phyloP scores from a whole-genome alignment of 2,113 vertebrate genomes.

The Plecotus auritus region DNA sequence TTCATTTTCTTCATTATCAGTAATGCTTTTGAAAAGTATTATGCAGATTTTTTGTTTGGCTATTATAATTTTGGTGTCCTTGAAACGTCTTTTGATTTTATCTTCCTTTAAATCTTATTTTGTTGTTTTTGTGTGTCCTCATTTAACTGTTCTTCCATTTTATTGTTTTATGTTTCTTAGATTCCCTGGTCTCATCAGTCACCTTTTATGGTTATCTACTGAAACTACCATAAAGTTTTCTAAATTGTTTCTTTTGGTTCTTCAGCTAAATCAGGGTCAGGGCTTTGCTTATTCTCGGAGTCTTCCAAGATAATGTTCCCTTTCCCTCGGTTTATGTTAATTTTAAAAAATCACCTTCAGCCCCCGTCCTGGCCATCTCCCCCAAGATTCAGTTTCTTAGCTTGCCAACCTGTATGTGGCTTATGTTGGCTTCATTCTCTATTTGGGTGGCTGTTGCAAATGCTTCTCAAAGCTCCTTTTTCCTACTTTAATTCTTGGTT shows the following conservation, averaged over 20 bases:
- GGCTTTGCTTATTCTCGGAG: background rate
- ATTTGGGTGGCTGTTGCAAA: background rate
- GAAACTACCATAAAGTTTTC: background rate
- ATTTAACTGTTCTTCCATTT: background rate
- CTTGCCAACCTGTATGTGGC: background rate
- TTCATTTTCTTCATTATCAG: background rate
- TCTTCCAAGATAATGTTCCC: background rate
- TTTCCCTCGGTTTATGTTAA: background rate
- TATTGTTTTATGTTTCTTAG: background rate
- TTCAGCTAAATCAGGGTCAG: background rate
- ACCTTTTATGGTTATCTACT: background rate
- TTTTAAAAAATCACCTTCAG: background rate
- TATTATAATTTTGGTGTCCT: background rate
- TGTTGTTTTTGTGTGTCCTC: background rate
- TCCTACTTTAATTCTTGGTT: background rate
- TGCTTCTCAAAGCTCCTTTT: background rate
- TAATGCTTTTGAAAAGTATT: background rate
- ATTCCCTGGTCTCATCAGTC: background rate
- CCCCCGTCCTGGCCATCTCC: too few relatives aligned
- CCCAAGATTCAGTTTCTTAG: background rate
- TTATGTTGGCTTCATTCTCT: background rate
- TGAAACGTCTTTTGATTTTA: conserved; percentile 3
- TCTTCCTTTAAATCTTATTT: conserved; percentile 14
- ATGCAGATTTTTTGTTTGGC: background rate
- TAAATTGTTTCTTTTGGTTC: background rate